A percentile compares a stretch with the other conserved stretches of the same genome.
Conservation (phyloP, 2,113 vertebrate species). For the Aphelocoma coerulescens region DNA sequence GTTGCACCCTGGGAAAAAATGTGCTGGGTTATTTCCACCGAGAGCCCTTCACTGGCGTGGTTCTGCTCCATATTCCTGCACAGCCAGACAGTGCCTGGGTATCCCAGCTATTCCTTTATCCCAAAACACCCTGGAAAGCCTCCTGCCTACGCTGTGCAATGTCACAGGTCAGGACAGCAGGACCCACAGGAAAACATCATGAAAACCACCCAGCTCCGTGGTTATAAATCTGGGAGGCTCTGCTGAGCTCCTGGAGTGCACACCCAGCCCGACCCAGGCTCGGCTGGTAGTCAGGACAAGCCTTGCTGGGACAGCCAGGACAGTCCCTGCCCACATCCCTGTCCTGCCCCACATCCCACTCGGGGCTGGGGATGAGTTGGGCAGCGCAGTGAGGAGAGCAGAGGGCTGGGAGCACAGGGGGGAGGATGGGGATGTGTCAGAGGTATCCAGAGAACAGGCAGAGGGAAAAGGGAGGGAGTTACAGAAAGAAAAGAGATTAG, state of each 20-base stretch:
- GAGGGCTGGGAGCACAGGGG: rapidly evolving
- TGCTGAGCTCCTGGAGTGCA: neutral
- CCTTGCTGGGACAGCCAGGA: neutral
- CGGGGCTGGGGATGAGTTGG: rapidly evolving
- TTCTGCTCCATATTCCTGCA: neutral
- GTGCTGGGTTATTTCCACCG: neutral
- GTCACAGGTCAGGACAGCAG: rapidly evolving
- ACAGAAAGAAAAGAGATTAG: neutral
- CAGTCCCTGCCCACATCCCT: neutral
- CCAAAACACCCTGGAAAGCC: neutral
- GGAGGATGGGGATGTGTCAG: neutral
- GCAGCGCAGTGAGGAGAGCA: neutral
- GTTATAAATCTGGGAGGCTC: neutral
- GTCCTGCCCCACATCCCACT: neutral
- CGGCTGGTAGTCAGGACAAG: rapidly evolving
- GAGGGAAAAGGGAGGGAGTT: neutral
- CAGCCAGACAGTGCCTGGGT: neutral
- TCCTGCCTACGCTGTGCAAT: neutral
- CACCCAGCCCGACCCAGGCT: rapidly evolving
- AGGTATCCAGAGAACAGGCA: neutral
- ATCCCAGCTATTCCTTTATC: neutral
- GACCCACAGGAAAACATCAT: neutral
- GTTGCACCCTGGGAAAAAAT: neutral
- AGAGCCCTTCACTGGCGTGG: neutral
- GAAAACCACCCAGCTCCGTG: neutral